Percentiles rank a stretch among this genome's conserved stretches.
These are phyloP conservation scores for Amphipyra berbera DNA, from an alignment of 2,888 invertebrate genomes.

Conservation along the genomic window DNA sequence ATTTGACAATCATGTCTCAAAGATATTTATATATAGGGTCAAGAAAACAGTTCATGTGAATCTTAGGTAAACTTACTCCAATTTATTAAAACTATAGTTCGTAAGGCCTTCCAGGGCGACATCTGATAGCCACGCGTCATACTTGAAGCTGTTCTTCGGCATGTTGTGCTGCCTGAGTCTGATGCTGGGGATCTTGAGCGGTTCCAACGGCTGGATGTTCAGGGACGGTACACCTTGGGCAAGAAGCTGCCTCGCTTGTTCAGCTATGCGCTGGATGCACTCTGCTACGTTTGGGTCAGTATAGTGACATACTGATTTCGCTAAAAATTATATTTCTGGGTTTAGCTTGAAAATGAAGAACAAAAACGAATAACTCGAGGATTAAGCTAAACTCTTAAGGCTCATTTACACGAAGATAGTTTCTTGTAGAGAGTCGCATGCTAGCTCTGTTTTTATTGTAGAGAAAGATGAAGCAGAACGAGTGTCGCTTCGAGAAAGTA, in stretches of 20 bases:
- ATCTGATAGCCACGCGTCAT: conserved; percentile 88
- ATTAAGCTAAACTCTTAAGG: no score
- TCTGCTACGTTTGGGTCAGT: conserved; percentile 88
- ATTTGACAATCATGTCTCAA: no score
- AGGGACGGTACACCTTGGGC: conserved; percentile 90
- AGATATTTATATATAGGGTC: no score
- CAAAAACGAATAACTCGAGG: no score
- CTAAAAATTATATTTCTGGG: conserved; percentile 13
- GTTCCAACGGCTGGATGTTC: conserved; percentile 90
- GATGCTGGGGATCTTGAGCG: conserved; percentile 89
- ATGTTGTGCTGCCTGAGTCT: conserved; percentile 88
- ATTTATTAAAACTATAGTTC: conserved; percentile 85
- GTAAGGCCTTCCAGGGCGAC: conserved; percentile 84
- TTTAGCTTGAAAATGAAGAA: no score
- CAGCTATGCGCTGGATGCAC: conserved; percentile 89
- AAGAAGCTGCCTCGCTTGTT: conserved; percentile 85
- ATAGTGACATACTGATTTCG: conserved; percentile 87
- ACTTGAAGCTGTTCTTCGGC: conserved; percentile 85
- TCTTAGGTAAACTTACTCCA: conserved; percentile 80
- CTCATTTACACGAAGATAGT: no score
- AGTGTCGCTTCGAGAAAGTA: no score
- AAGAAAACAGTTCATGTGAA: no score
- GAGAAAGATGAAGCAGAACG: no score
- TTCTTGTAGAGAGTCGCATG: no score
- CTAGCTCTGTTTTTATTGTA: no score